phyloP scores from a whole-genome alignment of 2,888 invertebrate species.

The Labia minor region DNA sequence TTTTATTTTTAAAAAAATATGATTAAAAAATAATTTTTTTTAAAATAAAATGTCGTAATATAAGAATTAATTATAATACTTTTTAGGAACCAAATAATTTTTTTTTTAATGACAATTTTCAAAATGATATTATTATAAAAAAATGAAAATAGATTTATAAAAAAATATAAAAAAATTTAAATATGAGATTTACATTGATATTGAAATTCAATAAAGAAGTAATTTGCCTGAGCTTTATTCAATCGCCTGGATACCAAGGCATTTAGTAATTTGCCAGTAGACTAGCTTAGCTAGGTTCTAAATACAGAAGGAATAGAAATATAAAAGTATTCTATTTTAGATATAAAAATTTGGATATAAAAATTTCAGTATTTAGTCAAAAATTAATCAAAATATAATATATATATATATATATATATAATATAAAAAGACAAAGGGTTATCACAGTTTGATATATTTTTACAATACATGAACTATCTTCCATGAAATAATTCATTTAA shows the following conservation, averaged over 20 bases:
- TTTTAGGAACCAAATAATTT: background rate
- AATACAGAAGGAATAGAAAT: background rate
- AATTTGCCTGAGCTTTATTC: background rate
- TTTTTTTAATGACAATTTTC: background rate
- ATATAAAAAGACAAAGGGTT: too few species aligned
- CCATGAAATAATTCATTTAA: too few species aligned
- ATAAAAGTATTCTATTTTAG: background rate
- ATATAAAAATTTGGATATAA: too few species aligned
- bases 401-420: too few species aligned
- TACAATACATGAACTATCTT: too few species aligned
- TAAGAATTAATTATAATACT: too few species aligned
- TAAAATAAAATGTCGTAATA: background rate
- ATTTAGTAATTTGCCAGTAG: background rate
- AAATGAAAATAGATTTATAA: background rate
- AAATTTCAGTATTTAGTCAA: too few species aligned
- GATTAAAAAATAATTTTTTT: background rate
- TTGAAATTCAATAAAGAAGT: background rate
- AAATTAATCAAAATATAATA: too few species aligned
- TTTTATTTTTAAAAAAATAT: background rate
- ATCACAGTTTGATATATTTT: too few species aligned
- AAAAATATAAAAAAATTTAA: too few species aligned
- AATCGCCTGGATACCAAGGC: constrained; percentile 1
- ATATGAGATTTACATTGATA: background rate
- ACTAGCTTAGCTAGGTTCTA: constrained; percentile 8
- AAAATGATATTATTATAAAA: background rate